These are phyloP conservation scores for Salvelinus sp. DNA, from an alignment of 2,113 vertebrate species.

Conservation along the genomic window DNA sequence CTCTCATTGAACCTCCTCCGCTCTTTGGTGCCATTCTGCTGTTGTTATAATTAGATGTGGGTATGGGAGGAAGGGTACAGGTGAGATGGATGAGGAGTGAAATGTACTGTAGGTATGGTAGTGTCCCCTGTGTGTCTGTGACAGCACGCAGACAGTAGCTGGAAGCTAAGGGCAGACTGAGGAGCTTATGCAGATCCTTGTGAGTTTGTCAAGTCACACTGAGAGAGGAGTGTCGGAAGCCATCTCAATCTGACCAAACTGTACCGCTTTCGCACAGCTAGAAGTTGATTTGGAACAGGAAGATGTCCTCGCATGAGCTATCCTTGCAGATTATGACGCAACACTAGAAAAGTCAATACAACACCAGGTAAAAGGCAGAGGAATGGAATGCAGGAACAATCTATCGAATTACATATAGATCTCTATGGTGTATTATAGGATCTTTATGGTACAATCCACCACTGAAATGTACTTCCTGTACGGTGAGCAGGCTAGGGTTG, in stretches of 20 bases:
- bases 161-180: constrained; percentile 7
- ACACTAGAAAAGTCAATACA: no score
- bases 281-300: no score
- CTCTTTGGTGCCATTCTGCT: constrained; percentile 51
- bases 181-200: constrained; percentile 22
- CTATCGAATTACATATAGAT: no score
- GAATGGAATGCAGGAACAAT: no score
- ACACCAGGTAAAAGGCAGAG: no score
- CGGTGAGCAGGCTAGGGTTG: constrained; percentile 19
- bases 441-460: no score
- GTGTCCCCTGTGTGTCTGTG: constrained; percentile 42
- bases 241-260: background rate
- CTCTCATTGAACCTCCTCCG: constrained; percentile 54
- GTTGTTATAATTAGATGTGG: constrained; percentile 73
- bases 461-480: no score
- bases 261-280: background rate
- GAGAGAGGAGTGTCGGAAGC: background rate
- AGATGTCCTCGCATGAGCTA: no score
- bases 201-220: constrained; percentile 18
- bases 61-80: constrained; percentile 19
- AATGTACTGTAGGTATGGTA: constrained; percentile 35
- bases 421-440: no score
- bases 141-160: constrained; percentile 21
- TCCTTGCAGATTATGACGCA: no score
- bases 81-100: constrained; percentile 52